phyloP scores from a whole-genome alignment of 2,888 invertebrate genomes.

The Epiblema foenella region DNA sequence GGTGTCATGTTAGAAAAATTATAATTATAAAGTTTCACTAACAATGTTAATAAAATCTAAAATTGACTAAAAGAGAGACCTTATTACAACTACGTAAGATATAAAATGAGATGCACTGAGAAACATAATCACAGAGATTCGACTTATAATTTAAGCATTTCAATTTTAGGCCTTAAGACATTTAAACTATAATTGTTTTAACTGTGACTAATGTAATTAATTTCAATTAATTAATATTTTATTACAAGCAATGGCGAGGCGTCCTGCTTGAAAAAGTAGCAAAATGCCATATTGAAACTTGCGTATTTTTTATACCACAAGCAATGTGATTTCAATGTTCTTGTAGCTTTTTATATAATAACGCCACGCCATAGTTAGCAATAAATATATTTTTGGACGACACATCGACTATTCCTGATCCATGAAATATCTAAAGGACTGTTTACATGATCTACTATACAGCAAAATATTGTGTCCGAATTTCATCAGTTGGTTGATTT shows the following conservation, averaged over 20 bases:
- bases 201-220: conserved; percentile 22
- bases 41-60: not conserved
- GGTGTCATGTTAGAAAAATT: not conserved
- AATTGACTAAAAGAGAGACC: conserved; percentile 19
- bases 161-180: conserved; percentile 45
- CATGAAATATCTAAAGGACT: conserved; percentile 44
- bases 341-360: not conserved
- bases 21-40: not conserved
- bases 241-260: not conserved
- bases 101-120: conserved; percentile 34
- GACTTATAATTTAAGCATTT: conserved; percentile 38
- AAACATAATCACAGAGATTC: conserved; percentile 39
- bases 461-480: not conserved
- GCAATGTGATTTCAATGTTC: conserved; percentile 1
- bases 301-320: not conserved
- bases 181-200: conserved; percentile 25
- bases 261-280: not conserved
- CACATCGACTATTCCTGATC: conserved; percentile 60
- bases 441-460: not conserved
- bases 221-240: conserved; percentile 18
- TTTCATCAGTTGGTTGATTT: not conserved
- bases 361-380: conserved; percentile 11
- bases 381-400: conserved; percentile 56
- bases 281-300: not conserved
- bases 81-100: conserved; percentile 50